These are phyloP conservation scores for Paralichthys olivaceus DNA, from an alignment of 2,113 vertebrate species.

Conservation along the genomic window DNA sequence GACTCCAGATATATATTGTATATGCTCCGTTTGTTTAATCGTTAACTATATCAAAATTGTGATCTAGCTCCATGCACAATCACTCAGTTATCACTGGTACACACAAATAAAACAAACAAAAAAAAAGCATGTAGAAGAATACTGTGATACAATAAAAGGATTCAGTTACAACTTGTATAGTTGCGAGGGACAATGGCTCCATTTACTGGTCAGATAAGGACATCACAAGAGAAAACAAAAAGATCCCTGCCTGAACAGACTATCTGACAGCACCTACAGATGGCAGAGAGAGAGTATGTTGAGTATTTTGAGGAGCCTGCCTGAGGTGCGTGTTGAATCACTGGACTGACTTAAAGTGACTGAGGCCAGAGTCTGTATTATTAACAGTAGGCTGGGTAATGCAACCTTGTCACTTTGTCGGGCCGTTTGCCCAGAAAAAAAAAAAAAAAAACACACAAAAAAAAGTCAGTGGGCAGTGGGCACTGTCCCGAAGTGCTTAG, in stretches of 20 bases:
- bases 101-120: constrained; percentile 30
- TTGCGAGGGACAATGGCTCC: constrained; percentile 66
- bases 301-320: constrained; percentile 59
- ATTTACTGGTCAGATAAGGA: constrained; percentile 66
- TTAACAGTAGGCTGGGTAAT: constrained; percentile 61
- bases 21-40: constrained; percentile 65
- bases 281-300: constrained; percentile 51
- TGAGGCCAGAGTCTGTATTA: constrained; percentile 44
- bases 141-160: constrained; percentile 62
- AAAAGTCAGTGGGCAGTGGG: constrained; percentile 66
- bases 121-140: constrained; percentile 65
- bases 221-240: constrained; percentile 46
- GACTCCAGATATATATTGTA: constrained; percentile 65
- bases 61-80: constrained; percentile 68
- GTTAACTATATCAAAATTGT: constrained; percentile 57
- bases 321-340: constrained; percentile 64
- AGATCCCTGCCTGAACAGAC: constrained; percentile 61
- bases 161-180: constrained; percentile 49
- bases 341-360: constrained; percentile 57
- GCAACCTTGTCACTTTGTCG: constrained; percentile 47
- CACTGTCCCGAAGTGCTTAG: constrained; percentile 57
- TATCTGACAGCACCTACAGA: constrained; percentile 61
- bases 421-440: constrained; percentile 32
- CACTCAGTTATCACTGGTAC: constrained; percentile 60
- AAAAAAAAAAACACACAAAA: constrained; percentile 16